Evolutionary conservation across 2,797 vertebrate species (phyloP).

Genomic region (Anabacerthia variegaticeps): DNA sequence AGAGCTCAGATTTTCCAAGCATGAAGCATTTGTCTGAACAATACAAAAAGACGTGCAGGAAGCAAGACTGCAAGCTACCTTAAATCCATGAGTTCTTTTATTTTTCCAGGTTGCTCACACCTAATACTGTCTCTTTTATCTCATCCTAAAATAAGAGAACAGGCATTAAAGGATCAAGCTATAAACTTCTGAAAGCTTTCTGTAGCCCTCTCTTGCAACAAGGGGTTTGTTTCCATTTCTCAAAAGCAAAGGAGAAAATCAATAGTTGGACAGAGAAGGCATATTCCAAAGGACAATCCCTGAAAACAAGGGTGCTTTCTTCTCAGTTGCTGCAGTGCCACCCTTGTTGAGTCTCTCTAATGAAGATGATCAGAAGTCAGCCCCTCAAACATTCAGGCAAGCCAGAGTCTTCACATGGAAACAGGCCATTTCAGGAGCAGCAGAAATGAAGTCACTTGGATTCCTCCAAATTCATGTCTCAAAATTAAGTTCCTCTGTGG

Average conservation of each 20-base stretch:
- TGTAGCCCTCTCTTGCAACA: neutral
- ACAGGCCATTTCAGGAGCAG: neutral
- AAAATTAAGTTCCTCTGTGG: neutral
- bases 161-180: neutral
- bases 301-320: neutral
- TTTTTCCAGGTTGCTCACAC: neutral
- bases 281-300: neutral
- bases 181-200: neutral
- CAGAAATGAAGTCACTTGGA: neutral
- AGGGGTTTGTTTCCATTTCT: neutral
- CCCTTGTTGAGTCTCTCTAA: neutral
- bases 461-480: neutral
- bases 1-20: neutral
- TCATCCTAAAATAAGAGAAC: neutral
- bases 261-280: neutral
- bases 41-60: neutral
- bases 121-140: neutral
- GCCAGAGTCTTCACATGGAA: neutral
- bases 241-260: neutral
- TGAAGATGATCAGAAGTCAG: neutral
- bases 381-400: neutral
- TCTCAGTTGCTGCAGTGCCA: neutral
- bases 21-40: neutral
- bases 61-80: neutral
- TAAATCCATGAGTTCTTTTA: neutral